phyloP scores from a whole-genome alignment of 30 jellyfish, hydroid and myxozoan species.

The Aurelia aurita region DNA sequence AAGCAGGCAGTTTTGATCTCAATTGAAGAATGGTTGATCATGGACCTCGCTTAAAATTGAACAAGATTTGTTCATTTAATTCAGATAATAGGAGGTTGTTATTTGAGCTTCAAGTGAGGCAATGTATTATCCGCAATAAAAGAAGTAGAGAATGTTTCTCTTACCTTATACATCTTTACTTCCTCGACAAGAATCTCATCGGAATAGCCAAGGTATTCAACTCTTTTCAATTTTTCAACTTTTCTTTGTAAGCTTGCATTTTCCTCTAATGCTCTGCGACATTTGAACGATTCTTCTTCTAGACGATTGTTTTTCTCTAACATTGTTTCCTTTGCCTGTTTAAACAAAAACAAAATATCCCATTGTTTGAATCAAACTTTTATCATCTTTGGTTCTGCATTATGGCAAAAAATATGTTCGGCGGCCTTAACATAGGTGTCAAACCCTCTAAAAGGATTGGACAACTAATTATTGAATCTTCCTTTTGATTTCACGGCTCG shows the following conservation, averaged over 20 bases:
- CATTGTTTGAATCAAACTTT: background rate
- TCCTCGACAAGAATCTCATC: slow-evolving; percentile 99
- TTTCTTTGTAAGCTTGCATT: slow-evolving; percentile 84
- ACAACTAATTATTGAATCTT: too few species aligned
- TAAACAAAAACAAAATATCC: background rate
- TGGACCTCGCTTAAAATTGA: too few species aligned
- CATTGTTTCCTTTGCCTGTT: slow-evolving; percentile 78
- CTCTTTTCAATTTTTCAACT: slow-evolving; percentile 88
- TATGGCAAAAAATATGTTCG: too few species aligned
- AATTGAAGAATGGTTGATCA: too few species aligned
- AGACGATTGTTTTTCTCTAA: slow-evolving; percentile 80
- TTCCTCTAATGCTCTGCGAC: slow-evolving; percentile 94
- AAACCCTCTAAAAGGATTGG: too few species aligned
- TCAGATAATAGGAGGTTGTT: too few species aligned
- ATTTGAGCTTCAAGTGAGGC: too few species aligned
- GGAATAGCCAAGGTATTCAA: slow-evolving; percentile 98
- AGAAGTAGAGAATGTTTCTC: background rate
- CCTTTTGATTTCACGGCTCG: too few species aligned
- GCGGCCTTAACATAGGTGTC: too few species aligned
- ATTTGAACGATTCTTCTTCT: slow-evolving; percentile 95
- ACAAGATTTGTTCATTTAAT: too few species aligned
- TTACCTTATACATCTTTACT: slow-evolving; percentile 98
- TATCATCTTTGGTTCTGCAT: background rate
- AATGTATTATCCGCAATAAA: too few species aligned
- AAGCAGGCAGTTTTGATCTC: too few species aligned